These are phyloP conservation scores for Pardosa pseudoannulata DNA, from an alignment of 2,888 invertebrate species.

Conservation along the genomic window DNA sequence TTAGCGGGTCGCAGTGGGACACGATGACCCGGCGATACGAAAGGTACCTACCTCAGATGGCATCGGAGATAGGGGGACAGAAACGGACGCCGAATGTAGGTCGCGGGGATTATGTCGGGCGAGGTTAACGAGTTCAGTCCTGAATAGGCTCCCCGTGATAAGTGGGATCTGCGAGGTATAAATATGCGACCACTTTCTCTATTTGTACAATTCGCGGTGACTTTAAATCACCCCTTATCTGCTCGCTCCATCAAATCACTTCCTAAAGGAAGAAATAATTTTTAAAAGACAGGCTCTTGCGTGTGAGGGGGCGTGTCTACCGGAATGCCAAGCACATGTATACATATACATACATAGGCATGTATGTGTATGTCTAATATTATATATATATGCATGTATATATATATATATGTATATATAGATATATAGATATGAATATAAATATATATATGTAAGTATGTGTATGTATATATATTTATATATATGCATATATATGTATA, in stretches of 20 bases:
- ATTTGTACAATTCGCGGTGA: background rate
- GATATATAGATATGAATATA: no score
- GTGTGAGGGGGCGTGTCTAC: no score
- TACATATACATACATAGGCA: no score
- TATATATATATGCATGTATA: no score
- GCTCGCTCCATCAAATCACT: background rate
- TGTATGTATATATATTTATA: no score
- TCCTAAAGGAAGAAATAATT: no score
- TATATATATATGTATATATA: no score
- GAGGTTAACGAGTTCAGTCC: background rate
- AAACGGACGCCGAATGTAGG: background rate
- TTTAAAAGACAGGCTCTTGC: no score
- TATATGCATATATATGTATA: no score
- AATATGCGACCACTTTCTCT: background rate
- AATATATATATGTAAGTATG: no score
- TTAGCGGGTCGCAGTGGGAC: slow-evolving; percentile 43
- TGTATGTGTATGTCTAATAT: no score
- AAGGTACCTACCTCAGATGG: slow-evolving; percentile 6
- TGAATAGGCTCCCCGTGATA: background rate
- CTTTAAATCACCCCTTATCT: background rate
- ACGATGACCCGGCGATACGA: slow-evolving; percentile 65
- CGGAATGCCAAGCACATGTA: no score
- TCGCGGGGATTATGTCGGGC: slow-evolving; percentile 2
- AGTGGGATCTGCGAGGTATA: background rate
- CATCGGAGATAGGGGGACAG: slow-evolving; percentile 7